phyloP scores from a whole-genome alignment of 1,140 invertebrate species.

The Argopecten irradians region DNA sequence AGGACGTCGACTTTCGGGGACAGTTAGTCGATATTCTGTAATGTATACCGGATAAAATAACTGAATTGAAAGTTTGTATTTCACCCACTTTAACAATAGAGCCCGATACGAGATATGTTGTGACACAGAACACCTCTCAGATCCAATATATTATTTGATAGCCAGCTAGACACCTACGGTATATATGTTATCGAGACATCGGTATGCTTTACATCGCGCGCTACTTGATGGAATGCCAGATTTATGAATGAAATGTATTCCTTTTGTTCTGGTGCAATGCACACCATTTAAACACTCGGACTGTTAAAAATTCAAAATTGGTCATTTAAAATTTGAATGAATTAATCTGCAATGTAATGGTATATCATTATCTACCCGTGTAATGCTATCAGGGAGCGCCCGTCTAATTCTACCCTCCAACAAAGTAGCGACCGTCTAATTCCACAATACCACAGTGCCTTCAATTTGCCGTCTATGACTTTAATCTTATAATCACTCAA shows the following conservation, averaged over 20 bases:
- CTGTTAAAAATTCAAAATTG: neutral
- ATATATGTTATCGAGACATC: neutral
- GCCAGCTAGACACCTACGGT: neutral
- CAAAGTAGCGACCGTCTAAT: neutral
- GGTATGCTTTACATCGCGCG: neutral
- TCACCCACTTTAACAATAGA: neutral
- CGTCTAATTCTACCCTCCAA: neutral
- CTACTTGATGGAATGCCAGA: neutral
- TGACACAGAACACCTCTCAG: neutral
- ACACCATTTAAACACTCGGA: neutral
- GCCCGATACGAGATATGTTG: neutral
- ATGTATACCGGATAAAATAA: too few species aligned
- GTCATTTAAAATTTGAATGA: neutral
- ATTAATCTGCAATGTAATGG: neutral
- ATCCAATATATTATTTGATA: neutral
- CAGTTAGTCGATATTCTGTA: neutral
- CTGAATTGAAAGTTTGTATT: neutral
- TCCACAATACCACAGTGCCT: too few species aligned
- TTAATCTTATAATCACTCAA: neutral
- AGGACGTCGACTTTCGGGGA: neutral
- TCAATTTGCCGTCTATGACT: too few species aligned
- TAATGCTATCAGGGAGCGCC: neutral
- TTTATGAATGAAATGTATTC: conserved; percentile 13
- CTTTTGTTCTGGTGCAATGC: neutral
- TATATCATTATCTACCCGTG: too few species aligned